Conservation (phyloP, 2,797 vertebrate genomes). For the Neosalanx taihuensis region DNA sequence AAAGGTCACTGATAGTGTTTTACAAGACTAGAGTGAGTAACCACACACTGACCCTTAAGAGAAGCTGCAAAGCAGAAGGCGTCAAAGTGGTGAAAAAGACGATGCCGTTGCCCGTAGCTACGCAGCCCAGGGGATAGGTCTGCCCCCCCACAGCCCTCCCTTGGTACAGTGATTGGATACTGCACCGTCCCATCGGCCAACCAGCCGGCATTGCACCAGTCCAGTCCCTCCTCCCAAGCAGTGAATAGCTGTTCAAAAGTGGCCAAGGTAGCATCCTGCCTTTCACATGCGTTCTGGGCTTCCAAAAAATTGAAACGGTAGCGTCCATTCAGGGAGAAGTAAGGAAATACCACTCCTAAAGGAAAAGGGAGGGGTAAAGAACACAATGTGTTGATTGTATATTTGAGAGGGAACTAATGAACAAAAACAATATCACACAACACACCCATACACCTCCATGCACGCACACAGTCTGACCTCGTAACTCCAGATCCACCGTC, state of each 20-base stretch:
- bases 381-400: not conserved
- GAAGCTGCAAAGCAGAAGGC: slow-evolving; percentile 87
- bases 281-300: slow-evolving; percentile 78
- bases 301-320: slow-evolving; percentile 83
- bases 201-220: slow-evolving; percentile 96
- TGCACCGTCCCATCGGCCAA: slow-evolving; percentile 86
- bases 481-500: slow-evolving; percentile 83
- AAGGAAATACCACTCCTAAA: slow-evolving; percentile 90
- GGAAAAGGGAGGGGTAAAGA: not conserved
- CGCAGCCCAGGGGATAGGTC: slow-evolving; percentile 80
- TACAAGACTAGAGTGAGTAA: not conserved
- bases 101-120: slow-evolving; percentile 83
- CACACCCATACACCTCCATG: slow-evolving; percentile 3
- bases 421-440: not conserved
- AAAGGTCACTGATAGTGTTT: not conserved
- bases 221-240: slow-evolving; percentile 87
- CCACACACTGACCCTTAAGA: slow-evolving; percentile 73
- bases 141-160: slow-evolving; percentile 80
- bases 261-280: slow-evolving; percentile 82
- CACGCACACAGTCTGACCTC: slow-evolving; percentile 66
- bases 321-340: slow-evolving; percentile 80
- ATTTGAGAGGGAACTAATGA: not conserved
- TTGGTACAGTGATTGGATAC: slow-evolving; percentile 82
- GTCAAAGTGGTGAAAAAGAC: slow-evolving; percentile 76
- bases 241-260: slow-evolving; percentile 87